Percentiles rank a stretch among this genome's conserved stretches.
Conservation (phyloP, 2,797 vertebrate genomes). For the Cyprinella venusta region DNA sequence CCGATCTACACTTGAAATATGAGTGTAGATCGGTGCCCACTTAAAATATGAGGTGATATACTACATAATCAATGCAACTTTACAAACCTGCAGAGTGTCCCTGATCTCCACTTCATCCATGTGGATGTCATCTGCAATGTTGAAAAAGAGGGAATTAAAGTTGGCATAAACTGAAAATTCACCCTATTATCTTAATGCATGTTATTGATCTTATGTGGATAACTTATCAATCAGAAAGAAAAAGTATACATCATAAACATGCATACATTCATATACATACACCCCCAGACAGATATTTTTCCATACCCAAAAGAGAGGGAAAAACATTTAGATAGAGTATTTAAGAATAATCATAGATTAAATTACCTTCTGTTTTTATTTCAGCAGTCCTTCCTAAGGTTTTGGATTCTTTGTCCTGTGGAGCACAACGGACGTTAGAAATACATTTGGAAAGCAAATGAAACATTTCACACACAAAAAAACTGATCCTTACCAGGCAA, state of each 20-base stretch:
- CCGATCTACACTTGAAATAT: background rate
- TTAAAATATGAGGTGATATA: background rate
- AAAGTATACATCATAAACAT: background rate
- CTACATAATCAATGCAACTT: background rate
- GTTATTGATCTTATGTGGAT: background rate
- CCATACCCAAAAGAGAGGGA: background rate
- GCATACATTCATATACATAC: too few species aligned
- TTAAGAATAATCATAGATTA: background rate
- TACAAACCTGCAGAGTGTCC: slow-evolving; percentile 56
- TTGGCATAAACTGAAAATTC: background rate
- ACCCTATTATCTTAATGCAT: background rate
- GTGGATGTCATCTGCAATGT: slow-evolving; percentile 65
- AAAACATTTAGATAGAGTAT: background rate
- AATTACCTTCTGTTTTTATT: slow-evolving; percentile 76
- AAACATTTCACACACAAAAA: background rate
- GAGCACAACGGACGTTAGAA: slow-evolving; percentile 17
- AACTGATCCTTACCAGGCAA: slow-evolving; percentile 74
- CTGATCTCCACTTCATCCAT: slow-evolving; percentile 67
- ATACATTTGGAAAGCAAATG: background rate
- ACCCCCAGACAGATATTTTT: background rate
- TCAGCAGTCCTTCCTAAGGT: slow-evolving; percentile 73
- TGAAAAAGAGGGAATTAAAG: slow-evolving; percentile 7
- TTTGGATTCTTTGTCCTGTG: slow-evolving; percentile 82
- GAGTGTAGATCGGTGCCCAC: too few species aligned
- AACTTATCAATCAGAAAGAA: background rate